phyloP scores from a whole-genome alignment of 2,797 vertebrate species.

The Capromys pilorides region DNA sequence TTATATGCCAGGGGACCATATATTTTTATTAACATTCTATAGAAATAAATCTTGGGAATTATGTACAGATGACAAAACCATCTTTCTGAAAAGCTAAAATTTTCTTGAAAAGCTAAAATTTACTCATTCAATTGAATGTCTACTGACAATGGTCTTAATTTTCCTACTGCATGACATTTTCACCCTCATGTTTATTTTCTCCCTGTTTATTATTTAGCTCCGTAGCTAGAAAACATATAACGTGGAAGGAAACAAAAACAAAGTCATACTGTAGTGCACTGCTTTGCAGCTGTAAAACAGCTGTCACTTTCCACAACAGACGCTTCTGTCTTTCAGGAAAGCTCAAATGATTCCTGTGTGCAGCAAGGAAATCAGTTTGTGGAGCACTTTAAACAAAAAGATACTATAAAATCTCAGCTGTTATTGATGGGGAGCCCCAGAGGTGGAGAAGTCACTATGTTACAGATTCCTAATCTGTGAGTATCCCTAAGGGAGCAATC shows the following conservation, averaged over 20 bases:
- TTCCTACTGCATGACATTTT: constrained; percentile 68
- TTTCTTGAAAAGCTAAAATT: constrained; percentile 59
- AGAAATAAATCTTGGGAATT: constrained; percentile 74
- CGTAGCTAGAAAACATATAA: constrained; percentile 60
- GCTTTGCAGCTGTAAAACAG: constrained; percentile 75
- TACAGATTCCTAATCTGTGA: constrained; percentile 73
- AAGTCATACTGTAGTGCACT: constrained; percentile 59
- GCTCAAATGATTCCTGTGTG: constrained; percentile 63
- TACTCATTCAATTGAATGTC: constrained; percentile 55
- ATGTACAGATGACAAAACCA: constrained; percentile 73
- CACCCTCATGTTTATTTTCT: constrained; percentile 54
- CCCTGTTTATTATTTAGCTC: constrained; percentile 66
- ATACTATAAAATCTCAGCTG: constrained; percentile 73
- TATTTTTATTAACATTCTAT: constrained; percentile 69
- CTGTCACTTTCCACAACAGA: constrained; percentile 69
- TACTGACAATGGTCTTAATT: constrained; percentile 65
- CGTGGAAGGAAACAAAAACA: constrained; percentile 68
- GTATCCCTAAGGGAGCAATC: constrained; percentile 76
- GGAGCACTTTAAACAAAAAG: constrained; percentile 73
- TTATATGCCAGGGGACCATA: constrained; percentile 44
- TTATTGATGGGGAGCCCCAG: constrained; percentile 75
- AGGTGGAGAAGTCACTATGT: constrained; percentile 75
- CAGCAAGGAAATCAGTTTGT: constrained; percentile 70
- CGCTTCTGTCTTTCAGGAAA: constrained; percentile 60
- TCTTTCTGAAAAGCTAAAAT: constrained; percentile 44